Base-by-base conservation (phyloP, 2,888 invertebrate species). In the Sylvicola fuscatus region DNA sequence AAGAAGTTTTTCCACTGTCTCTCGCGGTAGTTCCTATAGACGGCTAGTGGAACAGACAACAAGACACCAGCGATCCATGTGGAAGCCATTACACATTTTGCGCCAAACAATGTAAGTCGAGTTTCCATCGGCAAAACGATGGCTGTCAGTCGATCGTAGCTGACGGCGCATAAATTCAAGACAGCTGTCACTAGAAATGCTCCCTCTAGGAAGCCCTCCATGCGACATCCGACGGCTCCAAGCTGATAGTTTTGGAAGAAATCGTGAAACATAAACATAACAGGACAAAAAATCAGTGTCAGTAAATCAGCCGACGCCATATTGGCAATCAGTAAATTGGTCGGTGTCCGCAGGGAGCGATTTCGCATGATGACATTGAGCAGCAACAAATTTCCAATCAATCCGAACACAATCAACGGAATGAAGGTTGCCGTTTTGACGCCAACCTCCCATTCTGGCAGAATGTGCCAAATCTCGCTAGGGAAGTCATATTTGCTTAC, bases 91-190 rank as follows among this genome's bases (percentile, higher is more conserved):
- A 81, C 62, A 40, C 70, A 65, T 21, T 72, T 69, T 1, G 78
- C 73, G 3, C 65, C 66, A 28, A 64, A 62, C 34, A 66, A 65
- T 1, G 72, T 74, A 34, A 84, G 55, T 41, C 76, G 68, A 0
- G 74, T 72, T 43, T 79, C 76, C 45, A 68, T 61, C 0, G 81
- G 77, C 38, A 78, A 54, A 0, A 77, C 76, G 29, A 87, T 81
- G 6, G 81, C 81, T 3, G 82, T 79, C 15, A 87, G 60, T 14
- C 87, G 67, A 50, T 87, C 84, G 48, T 82, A 83, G 34, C 81
- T 82, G 1, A 87, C 77, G 14, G 74, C 66, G 27, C 78, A 72
- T 38, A 87, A 63, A 38, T 78, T 83, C 40, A 78, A 68, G 0
- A 86, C 79, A 32, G 78, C 76, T 3, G 81, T 72, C 35, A 87